These are phyloP conservation scores for Glaucopsyche alexis DNA, from an alignment of 2,888 invertebrate genomes.

Conservation along the genomic window DNA sequence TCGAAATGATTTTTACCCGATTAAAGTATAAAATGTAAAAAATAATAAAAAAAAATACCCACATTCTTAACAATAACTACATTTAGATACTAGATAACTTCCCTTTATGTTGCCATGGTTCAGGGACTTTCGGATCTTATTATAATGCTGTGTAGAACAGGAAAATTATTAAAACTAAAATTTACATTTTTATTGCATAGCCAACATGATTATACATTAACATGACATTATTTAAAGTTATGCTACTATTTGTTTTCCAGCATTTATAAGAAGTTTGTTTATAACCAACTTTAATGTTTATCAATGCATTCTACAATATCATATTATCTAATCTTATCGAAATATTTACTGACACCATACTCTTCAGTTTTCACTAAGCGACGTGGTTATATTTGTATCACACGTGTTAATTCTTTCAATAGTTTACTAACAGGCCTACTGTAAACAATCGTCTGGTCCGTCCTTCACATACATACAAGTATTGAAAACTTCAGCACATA, in stretches of 20 bases:
- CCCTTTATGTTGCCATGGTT: not conserved
- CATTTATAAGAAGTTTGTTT: not conserved
- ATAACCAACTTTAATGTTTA: not conserved
- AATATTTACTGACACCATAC: not conserved
- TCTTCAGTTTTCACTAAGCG: not conserved
- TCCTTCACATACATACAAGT: slow-evolving; percentile 1
- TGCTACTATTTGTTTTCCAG: not conserved
- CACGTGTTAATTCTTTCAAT: slow-evolving; percentile 16
- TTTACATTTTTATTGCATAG: too few relatives aligned
- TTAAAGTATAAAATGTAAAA: too few relatives aligned
- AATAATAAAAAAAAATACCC: too few relatives aligned
- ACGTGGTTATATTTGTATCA: not conserved
- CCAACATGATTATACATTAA: too few relatives aligned
- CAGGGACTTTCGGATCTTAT: not conserved
- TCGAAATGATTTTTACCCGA: too few relatives aligned
- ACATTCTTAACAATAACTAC: too few relatives aligned
- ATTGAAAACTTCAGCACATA: not conserved
- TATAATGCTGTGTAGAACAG: not conserved
- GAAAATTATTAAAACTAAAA: too few relatives aligned
- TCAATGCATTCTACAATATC: not conserved
- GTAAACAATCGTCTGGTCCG: not conserved
- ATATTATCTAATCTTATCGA: slow-evolving; percentile 9
- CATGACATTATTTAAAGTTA: too few relatives aligned
- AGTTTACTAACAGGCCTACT: slow-evolving; percentile 24
- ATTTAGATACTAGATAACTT: too few relatives aligned